These are phyloP conservation scores for Carcinoscorpius rotundicauda DNA, from an alignment of 1,140 invertebrate genomes.

Conservation along the genomic window DNA sequence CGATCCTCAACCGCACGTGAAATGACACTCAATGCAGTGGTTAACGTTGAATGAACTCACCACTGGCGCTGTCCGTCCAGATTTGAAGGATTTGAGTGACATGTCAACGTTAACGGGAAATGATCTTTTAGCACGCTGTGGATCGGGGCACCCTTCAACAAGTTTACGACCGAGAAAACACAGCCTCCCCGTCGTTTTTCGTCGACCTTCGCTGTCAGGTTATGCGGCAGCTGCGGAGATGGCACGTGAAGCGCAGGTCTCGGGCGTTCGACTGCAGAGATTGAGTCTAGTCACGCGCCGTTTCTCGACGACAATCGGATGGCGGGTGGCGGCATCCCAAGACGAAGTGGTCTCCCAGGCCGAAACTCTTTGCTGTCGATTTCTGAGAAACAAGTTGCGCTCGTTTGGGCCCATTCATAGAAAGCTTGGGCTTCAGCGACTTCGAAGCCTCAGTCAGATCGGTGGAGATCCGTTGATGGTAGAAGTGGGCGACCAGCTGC, in stretches of 20 bases:
- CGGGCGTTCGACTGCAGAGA: conserved; percentile 4
- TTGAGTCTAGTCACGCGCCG: conserved; percentile 6
- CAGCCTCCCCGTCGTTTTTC: conserved; percentile 13
- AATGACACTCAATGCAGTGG: too few species aligned
- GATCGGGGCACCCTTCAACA: too few species aligned
- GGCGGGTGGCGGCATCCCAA: conserved; percentile 1
- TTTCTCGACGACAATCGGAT: conserved; percentile 1
- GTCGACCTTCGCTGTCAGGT: conserved; percentile 11
- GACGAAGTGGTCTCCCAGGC: conserved; percentile 46
- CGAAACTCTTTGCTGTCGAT: conserved; percentile 48
- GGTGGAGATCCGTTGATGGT: conserved; percentile 21
- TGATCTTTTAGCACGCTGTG: too few species aligned
- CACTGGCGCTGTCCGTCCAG: too few species aligned
- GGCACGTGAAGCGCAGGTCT: conserved; percentile 1
- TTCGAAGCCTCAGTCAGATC: conserved; percentile 30
- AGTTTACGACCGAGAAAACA: conserved; percentile 9
- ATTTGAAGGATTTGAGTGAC: too few species aligned
- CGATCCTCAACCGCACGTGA: too few species aligned
- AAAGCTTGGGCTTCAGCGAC: conserved; percentile 52
- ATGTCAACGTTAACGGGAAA: too few species aligned
- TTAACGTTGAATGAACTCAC: too few species aligned
- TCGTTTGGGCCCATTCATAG: conserved; percentile 50
- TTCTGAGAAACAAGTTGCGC: conserved; percentile 32
- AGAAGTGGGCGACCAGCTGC: conserved; percentile 9
- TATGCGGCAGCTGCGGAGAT: conserved; percentile 11